phyloP scores from a whole-genome alignment of 1,140 invertebrate species.

The Nylanderia fulva region DNA sequence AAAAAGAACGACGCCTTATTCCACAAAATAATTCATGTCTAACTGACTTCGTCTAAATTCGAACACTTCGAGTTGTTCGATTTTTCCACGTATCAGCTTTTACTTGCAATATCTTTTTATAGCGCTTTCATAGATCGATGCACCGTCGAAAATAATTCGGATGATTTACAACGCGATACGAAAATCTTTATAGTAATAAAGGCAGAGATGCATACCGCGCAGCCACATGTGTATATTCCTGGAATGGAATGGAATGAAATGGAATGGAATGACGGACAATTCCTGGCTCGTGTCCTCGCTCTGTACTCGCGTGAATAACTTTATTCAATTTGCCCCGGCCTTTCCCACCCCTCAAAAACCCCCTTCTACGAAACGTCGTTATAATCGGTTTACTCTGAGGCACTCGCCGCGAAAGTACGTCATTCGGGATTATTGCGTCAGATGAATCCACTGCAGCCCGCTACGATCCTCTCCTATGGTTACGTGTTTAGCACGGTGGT shows the following conservation, averaged over 20 bases:
- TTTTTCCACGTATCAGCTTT: slow-evolving; percentile 12
- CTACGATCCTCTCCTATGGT: slow-evolving; percentile 9
- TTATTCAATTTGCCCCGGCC: slow-evolving; percentile 56
- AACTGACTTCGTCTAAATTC: background rate
- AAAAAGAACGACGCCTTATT: background rate
- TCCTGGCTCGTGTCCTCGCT: slow-evolving; percentile 41
- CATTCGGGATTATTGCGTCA: slow-evolving; percentile 72
- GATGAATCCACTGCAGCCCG: slow-evolving; percentile 54
- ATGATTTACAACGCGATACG: background rate
- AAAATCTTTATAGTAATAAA: slow-evolving; percentile 37
- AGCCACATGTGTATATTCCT: slow-evolving; percentile 14
- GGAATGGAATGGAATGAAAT: slow-evolving; percentile 47
- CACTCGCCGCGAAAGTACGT: slow-evolving; percentile 63
- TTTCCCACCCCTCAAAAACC: background rate
- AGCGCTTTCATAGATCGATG: slow-evolving; percentile 2
- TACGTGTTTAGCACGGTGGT: background rate
- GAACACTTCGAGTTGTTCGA: background rate
- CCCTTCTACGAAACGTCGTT: slow-evolving; percentile 30
- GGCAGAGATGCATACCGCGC: slow-evolving; percentile 42
- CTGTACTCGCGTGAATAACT: slow-evolving; percentile 64
- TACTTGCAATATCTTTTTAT: background rate
- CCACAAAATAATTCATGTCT: background rate
- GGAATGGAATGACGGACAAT: slow-evolving; percentile 51
- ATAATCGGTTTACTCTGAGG: slow-evolving; percentile 73
- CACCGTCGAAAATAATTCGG: background rate